Evolutionary conservation across 2,113 vertebrate species (phyloP), one percentile per base, ranked within the genome.

Genomic region (Carettochelys insculpta): DNA sequence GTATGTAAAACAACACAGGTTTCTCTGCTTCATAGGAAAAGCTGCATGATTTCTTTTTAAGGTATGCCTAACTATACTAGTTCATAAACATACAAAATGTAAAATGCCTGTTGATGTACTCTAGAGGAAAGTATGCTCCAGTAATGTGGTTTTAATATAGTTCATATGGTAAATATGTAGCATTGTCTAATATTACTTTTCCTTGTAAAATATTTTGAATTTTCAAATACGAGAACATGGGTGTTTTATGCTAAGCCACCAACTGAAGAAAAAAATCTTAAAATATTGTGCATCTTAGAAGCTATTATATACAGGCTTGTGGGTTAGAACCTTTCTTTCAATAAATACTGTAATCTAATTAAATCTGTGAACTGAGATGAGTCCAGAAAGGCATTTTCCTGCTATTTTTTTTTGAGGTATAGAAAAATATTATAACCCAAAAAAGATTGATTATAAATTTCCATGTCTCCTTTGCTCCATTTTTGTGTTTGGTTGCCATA

Each of bases 41-140:
- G 77, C 89, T 83, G 75, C 81, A 73, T 89, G 93, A 80, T 17
- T 92, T 76, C 45, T 0, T 73, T 90, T 50, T 80, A 94, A 0
- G 93, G 97, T 97, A 96, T 90, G 94, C 56, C 43, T 14, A 71
- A 65, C 41, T 89, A 77, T 12, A 5, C 58, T 8, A 22, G 38
- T 43, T 7, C 22, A 48, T 31, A 19, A 13, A 22, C 5, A 38
- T 8, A 80, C 0, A 22, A 19, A 65, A 31, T 34, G 51, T 75
- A 29, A 87, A 87, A 82, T 81, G 45, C 47, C 47, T 17, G 77
- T 0, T 8, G 8, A 3, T 75, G n/a, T 50, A 34, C 38, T 5
- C 0, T 68, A 11, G 31, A 79, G 38, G 27, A 52, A 41, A n/a
- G 6, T 43, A 0, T 45, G 5, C 45, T 43, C 71, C 19, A 6